phyloP scores from a whole-genome alignment of 2,888 invertebrate species.

The Eugnorisma glareosa region DNA sequence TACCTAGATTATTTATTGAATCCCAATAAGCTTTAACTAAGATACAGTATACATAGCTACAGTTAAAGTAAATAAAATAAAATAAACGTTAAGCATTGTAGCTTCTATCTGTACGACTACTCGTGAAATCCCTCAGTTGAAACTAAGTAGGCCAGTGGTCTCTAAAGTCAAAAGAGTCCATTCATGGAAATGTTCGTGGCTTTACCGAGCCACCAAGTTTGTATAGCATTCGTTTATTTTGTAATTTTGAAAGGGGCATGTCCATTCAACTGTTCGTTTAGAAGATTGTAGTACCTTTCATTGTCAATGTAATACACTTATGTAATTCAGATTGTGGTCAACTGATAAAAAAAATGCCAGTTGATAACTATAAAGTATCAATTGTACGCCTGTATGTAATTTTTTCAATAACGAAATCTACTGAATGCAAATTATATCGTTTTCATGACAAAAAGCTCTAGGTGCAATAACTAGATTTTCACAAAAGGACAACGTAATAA shows the following conservation, averaged over 20 bases:
- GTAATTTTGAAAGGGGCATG: conserved; percentile 31
- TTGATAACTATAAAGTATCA: not conserved
- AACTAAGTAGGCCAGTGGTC: conserved; percentile 43
- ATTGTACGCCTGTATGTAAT: not conserved
- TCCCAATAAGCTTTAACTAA: not conserved
- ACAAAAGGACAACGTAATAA: not conserved
- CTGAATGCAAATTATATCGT: not conserved
- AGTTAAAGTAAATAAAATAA: not conserved
- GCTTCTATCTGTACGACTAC: not conserved
- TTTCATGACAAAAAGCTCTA: not conserved
- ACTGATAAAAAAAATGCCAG: conserved; percentile 21
- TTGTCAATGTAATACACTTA: conserved; percentile 35
- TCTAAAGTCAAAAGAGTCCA: conserved; percentile 27
- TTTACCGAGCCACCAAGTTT: conserved; percentile 25
- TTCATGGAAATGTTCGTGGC: conserved; percentile 36
- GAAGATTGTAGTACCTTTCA: conserved; percentile 40
- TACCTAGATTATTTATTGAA: not conserved
- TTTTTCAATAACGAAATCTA: not conserved
- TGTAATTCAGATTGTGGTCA: conserved; percentile 36
- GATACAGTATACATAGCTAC: not conserved
- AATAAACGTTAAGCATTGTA: not conserved
- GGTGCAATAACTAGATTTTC: not conserved
- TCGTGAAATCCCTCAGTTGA: conserved; percentile 9
- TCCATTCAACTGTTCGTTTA: conserved; percentile 35
- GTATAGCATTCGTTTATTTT: conserved; percentile 31